Conservation (phyloP, 1,140 invertebrate genomes). For the Drosophila melanogaster region DNA sequence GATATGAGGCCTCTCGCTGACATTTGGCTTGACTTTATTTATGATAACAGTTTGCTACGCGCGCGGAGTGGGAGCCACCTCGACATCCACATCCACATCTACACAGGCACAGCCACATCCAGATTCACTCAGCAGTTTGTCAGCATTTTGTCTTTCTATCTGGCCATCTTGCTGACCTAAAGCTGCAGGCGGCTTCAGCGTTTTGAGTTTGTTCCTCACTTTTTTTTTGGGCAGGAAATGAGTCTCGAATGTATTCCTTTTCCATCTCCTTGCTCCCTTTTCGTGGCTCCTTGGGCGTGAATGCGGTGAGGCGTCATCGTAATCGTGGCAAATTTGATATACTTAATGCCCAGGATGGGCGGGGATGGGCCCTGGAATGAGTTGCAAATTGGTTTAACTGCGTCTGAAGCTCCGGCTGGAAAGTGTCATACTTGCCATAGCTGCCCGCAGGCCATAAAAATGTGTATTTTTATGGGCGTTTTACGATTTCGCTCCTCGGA, state of each 20-base stretch:
- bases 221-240: slow-evolving; percentile 65
- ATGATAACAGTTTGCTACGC: slow-evolving; percentile 67
- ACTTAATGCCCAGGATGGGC: slow-evolving; percentile 36
- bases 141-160: slow-evolving; percentile 74
- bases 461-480: slow-evolving; percentile 52
- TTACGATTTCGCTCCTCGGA: slow-evolving; percentile 42
- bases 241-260: slow-evolving; percentile 53
- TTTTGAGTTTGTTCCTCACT: slow-evolving; percentile 40
- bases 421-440: slow-evolving; percentile 42
- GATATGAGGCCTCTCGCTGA: slow-evolving; percentile 77
- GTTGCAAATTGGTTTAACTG: slow-evolving; percentile 74
- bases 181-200: slow-evolving; percentile 61
- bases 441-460: slow-evolving; percentile 63
- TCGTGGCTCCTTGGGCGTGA: slow-evolving; percentile 50
- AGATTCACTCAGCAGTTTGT: slow-evolving; percentile 69
- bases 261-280: not conserved
- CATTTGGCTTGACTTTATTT: slow-evolving; percentile 78
- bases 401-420: slow-evolving; percentile 25
- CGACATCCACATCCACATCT: no score
- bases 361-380: slow-evolving; percentile 16
- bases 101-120: slow-evolving; percentile 16
- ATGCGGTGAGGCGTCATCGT: slow-evolving; percentile 53
- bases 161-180: slow-evolving; percentile 57
- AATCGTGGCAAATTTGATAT: slow-evolving; percentile 72
- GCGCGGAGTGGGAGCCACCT: slow-evolving; percentile 18